A percentile compares a stretch with the other conserved stretches of the same genome.
Evolutionary conservation across 2,888 invertebrate genomes (phyloP).

Genomic region (Himalopsyche tibetana): DNA sequence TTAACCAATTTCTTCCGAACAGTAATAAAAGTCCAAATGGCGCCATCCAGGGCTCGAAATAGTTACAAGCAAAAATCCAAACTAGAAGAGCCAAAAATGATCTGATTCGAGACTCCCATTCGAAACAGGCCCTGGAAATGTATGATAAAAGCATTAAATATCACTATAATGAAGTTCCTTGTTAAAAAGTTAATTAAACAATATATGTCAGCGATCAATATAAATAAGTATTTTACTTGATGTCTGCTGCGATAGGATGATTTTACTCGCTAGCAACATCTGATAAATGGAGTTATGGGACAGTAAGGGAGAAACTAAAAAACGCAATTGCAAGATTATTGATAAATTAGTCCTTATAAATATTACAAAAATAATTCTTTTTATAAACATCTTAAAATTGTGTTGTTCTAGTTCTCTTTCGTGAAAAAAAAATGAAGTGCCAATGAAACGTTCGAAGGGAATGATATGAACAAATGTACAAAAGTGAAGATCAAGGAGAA

Average conservation of each 20-base stretch:
- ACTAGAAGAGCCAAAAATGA: slow-evolving; percentile 89
- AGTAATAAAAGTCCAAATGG: slow-evolving; percentile 89
- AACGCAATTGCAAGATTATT: too few relatives aligned
- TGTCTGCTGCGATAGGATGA: too few relatives aligned
- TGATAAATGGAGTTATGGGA: too few relatives aligned
- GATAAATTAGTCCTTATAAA: too few relatives aligned
- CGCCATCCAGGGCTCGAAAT: slow-evolving; percentile 97
- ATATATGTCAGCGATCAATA: background rate
- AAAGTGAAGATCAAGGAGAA: slow-evolving; percentile 48
- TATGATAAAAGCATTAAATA: slow-evolving; percentile 43
- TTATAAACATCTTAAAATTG: too few relatives aligned
- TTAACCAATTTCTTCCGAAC: slow-evolving; percentile 80
- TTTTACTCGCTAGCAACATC: too few relatives aligned
- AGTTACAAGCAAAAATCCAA: slow-evolving; percentile 93
- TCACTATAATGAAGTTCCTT: background rate
- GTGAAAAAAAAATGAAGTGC: too few relatives aligned
- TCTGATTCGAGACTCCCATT: slow-evolving; percentile 95
- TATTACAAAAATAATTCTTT: too few relatives aligned
- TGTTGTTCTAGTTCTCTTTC: too few relatives aligned
- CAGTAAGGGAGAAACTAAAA: too few relatives aligned
- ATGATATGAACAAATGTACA: background rate
- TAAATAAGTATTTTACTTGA: too few relatives aligned
- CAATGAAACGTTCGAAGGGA: too few relatives aligned
- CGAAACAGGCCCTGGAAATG: slow-evolving; percentile 90
- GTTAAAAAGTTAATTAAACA: background rate